Percentiles rank a stretch among this genome's conserved stretches.
These are phyloP conservation scores for Enteromius unitaeniatus DNA, from an alignment of 2,797 vertebrate genomes.

Conservation along the genomic window DNA sequence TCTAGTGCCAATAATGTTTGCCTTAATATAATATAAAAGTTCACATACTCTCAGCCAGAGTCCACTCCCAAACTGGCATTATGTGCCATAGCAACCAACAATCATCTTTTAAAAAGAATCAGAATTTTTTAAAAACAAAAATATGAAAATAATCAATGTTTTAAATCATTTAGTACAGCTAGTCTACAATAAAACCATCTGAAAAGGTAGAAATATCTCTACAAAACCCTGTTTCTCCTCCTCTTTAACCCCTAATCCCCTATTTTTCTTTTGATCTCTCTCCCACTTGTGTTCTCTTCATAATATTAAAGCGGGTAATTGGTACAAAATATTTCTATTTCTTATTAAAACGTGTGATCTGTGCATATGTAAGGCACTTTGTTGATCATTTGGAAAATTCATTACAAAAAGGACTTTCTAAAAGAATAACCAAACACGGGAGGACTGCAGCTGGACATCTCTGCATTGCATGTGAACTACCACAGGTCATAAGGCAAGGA, in stretches of 20 bases:
- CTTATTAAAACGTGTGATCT: slow-evolving; percentile 87
- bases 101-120: slow-evolving; percentile 79
- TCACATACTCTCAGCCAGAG: slow-evolving; percentile 75
- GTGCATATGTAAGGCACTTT: slow-evolving; percentile 90
- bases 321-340: slow-evolving; percentile 87
- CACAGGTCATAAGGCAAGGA: slow-evolving; percentile 33
- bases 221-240: slow-evolving; percentile 77
- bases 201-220: slow-evolving; percentile 65
- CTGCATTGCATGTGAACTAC: slow-evolving; percentile 42
- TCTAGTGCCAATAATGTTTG: slow-evolving; percentile 95
- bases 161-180: slow-evolving; percentile 75
- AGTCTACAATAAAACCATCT: slow-evolving; percentile 67
- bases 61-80: slow-evolving; percentile 72
- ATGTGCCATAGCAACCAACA: slow-evolving; percentile 84
- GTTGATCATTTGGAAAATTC: slow-evolving; percentile 80
- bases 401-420: slow-evolving; percentile 69
- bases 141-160: slow-evolving; percentile 69
- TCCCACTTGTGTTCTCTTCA: slow-evolving; percentile 71
- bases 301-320: slow-evolving; percentile 90
- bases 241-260: slow-evolving; percentile 63
- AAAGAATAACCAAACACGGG: slow-evolving; percentile 66
- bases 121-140: slow-evolving; percentile 71
- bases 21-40: slow-evolving; percentile 90
- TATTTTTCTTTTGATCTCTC: slow-evolving; percentile 64
- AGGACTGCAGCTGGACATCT: slow-evolving; percentile 62